Conservation (phyloP, 1,140 invertebrate species). For the Coelopa frigida region DNA sequence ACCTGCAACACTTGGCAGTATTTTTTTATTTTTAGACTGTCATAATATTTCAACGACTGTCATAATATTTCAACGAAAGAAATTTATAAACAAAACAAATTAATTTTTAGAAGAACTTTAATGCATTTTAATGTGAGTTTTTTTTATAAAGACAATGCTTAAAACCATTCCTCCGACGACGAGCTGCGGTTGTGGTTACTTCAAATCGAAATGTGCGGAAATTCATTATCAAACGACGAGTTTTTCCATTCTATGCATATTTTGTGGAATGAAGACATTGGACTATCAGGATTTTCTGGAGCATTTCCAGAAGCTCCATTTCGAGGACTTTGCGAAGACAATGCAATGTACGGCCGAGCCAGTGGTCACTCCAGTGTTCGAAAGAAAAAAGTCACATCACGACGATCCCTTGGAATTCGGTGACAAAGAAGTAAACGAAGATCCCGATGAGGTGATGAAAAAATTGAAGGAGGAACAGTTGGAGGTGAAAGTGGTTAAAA, state of each 20-base stretch:
- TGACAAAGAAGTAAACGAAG: neutral
- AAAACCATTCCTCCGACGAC: neutral
- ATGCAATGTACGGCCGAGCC: slow-evolving; percentile 10
- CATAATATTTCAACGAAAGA: too few species aligned
- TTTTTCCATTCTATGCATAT: slow-evolving; percentile 17
- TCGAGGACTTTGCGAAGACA: too few species aligned
- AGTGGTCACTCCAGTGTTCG: too few species aligned
- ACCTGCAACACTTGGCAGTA: too few species aligned
- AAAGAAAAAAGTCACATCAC: slow-evolving; percentile 10
- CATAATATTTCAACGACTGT: too few species aligned
- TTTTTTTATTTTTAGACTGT: too few species aligned
- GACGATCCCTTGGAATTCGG: slow-evolving; percentile 4
- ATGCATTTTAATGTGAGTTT: too few species aligned
- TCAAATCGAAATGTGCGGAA: slow-evolving; percentile 19
- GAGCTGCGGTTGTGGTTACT: neutral
- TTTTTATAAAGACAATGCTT: too few species aligned
- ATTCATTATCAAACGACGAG: slow-evolving; percentile 14
- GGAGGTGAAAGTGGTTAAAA: too few species aligned
- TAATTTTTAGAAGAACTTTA: too few species aligned
- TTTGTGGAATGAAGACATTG: slow-evolving; percentile 9
- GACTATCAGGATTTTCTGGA: slow-evolving; percentile 10
- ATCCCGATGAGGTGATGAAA: neutral
- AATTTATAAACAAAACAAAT: too few species aligned
- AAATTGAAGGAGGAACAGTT: neutral
- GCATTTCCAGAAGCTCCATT: slow-evolving; percentile 14